Conservation (phyloP, 2,888 invertebrate genomes). For the Chydorus sphaericus region DNA sequence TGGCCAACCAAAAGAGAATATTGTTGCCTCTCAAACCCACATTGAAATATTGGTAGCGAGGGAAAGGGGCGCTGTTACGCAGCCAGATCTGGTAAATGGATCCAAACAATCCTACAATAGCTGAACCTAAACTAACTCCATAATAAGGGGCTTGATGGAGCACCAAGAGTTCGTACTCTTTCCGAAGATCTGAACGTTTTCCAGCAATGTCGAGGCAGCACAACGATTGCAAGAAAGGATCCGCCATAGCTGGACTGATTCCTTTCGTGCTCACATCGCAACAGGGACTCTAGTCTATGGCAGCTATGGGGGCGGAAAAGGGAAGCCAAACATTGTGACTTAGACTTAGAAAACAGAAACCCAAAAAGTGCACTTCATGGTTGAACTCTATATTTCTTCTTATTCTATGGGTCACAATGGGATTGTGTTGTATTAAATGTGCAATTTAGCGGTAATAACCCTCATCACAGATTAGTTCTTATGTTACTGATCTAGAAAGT, state of each 20-base stretch:
- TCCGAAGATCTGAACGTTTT: conserved; percentile 46
- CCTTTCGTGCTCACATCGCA: background rate
- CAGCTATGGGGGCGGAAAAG: background rate
- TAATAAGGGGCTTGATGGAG: conserved; percentile 37
- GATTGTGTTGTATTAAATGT: too few species aligned
- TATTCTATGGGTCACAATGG: too few species aligned
- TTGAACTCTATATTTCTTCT: too few species aligned
- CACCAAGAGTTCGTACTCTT: conserved; percentile 49
- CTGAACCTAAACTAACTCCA: conserved; percentile 2
- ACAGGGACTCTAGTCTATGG: background rate
- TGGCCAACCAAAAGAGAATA: conserved; percentile 61
- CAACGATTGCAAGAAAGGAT: conserved; percentile 70
- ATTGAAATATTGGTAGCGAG: conserved; percentile 38
- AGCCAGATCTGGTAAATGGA: conserved; percentile 5
- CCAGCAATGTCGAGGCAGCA: conserved; percentile 57
- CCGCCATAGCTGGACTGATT: conserved; percentile 57
- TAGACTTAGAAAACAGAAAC: too few species aligned
- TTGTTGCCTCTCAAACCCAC: conserved; percentile 47
- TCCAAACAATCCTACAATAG: conserved; percentile 6
- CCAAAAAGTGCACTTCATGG: too few species aligned
- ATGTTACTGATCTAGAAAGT: too few species aligned
- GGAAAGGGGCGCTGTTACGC: conserved; percentile 26
- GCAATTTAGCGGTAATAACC: too few species aligned
- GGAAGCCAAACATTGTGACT: too few species aligned
- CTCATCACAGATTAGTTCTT: too few species aligned